Conservation (phyloP, 2,113 vertebrate species). For the Noctilio leporinus region DNA sequence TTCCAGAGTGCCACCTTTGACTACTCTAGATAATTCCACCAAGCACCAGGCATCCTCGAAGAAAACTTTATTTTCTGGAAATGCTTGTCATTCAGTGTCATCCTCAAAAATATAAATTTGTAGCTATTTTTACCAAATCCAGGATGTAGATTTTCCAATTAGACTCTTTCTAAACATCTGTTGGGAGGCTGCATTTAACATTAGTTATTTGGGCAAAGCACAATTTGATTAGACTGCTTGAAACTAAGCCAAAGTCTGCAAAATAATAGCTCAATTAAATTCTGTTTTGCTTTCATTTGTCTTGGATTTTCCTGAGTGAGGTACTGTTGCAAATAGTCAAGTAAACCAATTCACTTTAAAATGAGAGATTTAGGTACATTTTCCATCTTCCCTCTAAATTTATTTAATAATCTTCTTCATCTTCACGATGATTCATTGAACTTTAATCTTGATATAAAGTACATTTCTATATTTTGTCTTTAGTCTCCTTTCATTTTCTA, state of each 20-base stretch:
- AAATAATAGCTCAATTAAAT: conserved; percentile 89
- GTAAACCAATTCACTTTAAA: conserved; percentile 80
- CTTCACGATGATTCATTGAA: conserved; percentile 70
- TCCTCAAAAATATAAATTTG: conserved; percentile 47
- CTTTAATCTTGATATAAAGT: conserved; percentile 74
- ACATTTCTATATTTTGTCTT: conserved; percentile 69
- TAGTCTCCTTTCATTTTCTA: conserved; percentile 72
- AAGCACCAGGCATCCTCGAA: background rate
- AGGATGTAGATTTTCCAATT: conserved; percentile 84
- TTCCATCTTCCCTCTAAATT: conserved; percentile 67
- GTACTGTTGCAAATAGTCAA: conserved; percentile 80
- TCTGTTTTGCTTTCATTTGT: conserved; percentile 84
- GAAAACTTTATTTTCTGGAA: conserved; percentile 47
- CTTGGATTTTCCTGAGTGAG: conserved; percentile 81
- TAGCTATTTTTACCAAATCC: conserved; percentile 74
- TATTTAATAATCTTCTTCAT: conserved; percentile 78
- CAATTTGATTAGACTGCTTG: conserved; percentile 86
- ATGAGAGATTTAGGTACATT: conserved; percentile 75
- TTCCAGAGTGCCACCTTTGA: background rate
- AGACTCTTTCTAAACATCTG: conserved; percentile 84
- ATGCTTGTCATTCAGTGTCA: conserved; percentile 17
- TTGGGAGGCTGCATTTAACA: conserved; percentile 83
- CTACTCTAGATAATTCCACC: background rate
- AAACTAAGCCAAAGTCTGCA: conserved; percentile 84
- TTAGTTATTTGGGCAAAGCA: conserved; percentile 81